Base-by-base conservation (phyloP, 2,888 invertebrate genomes). In the Sminthurides aquaticus region DNA sequence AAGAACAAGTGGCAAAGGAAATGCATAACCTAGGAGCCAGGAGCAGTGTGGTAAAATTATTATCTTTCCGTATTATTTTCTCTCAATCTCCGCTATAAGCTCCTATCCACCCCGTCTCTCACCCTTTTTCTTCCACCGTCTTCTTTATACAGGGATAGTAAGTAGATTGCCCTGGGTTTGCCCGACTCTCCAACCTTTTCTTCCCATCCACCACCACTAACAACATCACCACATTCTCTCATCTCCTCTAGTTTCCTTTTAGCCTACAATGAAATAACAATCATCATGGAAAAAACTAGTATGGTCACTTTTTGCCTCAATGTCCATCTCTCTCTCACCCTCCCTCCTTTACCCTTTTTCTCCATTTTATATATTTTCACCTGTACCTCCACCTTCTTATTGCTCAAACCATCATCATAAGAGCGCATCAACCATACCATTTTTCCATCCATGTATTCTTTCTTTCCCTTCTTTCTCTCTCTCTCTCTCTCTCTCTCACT, bases 251-350 rank as follows among this genome's bases (percentile, higher is more conserved):
- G 52, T 52, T 52, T 52, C 52, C 52, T 52, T 52, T 34, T 34
- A 34, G 43, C 43, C 52, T 52, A 52, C 52, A 62, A 62, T 62
- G 55, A 62, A 62, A 62, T 62, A 62, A 62, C 54, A 62, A 62
- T 62, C 62, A 62, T 52, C 52, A 52, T 62, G 64, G 64, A 60
- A 64, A 64, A 64, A 64, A 64, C 60, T 64, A 5, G 60, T 56
- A 59, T 54, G 60, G 60, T 60, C 64, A 64, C 52, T 64, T 64
- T 64, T 64, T 64, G 59, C 57, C 48, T 49, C 24, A 27, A 20
- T 43, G 11, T 28, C 24, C 48, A 59, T 52, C 52, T 34, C 52
- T 52, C 15, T 20, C 52, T 52, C 52, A 8, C 52, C 52, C 20
- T 52, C 52, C 52, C 52, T 52, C 52, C 48, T 54, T 62, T 62